Evolutionary conservation across 2,797 vertebrate species (phyloP).

Genomic region (Girardinus metallicus): DNA sequence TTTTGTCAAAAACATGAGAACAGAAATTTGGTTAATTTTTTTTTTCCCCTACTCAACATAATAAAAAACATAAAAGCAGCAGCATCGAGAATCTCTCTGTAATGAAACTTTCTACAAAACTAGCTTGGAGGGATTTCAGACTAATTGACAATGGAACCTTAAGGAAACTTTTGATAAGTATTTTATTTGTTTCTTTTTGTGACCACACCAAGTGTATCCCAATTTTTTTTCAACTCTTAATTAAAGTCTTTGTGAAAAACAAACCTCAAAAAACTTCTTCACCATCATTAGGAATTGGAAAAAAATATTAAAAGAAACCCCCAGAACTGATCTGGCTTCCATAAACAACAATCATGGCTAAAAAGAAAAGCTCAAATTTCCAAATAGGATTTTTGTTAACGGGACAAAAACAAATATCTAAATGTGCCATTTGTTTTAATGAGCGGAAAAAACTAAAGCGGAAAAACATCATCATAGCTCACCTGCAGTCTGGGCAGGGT

Average conservation of each 20-base stretch:
- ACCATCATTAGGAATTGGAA: background rate
- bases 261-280: background rate
- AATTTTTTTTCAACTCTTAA: constrained; percentile 12
- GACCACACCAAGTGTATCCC: background rate
- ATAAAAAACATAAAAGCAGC: background rate
- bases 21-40: background rate
- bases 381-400: background rate
- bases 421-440: background rate
- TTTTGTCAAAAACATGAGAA: background rate
- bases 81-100: background rate
- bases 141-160: background rate
- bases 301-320: constrained; percentile 13
- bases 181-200: background rate
- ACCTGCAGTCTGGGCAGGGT: constrained; percentile 97
- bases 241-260: constrained; percentile 6
- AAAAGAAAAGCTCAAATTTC: background rate
- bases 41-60: background rate
- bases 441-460: background rate
- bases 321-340: background rate
- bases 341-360: constrained; percentile 3
- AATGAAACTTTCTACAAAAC: background rate
- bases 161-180: background rate
- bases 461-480: constrained; percentile 58
- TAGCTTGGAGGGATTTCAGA: background rate
- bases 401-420: background rate